These are phyloP conservation scores for Albula goreensis DNA, from an alignment of 2,113 vertebrate genomes.

Conservation along the genomic window DNA sequence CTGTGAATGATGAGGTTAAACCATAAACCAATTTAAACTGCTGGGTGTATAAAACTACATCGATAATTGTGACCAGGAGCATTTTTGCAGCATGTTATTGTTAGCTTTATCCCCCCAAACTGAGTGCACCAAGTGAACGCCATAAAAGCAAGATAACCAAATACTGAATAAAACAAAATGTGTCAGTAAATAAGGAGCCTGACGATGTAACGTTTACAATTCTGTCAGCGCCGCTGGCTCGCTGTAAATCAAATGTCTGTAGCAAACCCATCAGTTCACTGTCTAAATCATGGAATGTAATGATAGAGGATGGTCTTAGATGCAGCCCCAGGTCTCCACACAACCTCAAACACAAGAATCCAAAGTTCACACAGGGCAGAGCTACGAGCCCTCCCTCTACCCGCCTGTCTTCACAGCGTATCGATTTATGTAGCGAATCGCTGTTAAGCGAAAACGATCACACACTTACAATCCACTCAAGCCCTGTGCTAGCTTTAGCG, in stretches of 20 bases:
- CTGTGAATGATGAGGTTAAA: no score
- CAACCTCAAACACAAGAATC: neutral
- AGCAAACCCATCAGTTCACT: neutral
- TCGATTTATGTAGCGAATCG: neutral
- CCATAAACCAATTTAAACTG: no score
- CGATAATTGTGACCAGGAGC: no score
- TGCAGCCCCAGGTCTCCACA: neutral
- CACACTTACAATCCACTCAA: neutral
- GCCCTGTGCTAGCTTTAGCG: no score
- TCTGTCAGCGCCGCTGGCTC: neutral
- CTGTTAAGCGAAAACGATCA: neutral
- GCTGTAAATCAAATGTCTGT: neutral
- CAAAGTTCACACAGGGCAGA: neutral
- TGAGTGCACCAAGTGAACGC: neutral
- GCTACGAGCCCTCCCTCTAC: neutral
- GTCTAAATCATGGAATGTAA: neutral
- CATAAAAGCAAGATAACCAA: neutral
- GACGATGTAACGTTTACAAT: neutral
- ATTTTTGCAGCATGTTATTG: neutral
- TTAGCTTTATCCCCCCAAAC: neutral
- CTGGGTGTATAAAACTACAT: no score
- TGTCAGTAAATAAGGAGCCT: neutral
- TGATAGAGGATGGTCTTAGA: neutral
- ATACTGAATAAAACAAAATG: neutral
- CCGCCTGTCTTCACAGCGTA: no score